Conservation (phyloP, 2,888 invertebrate species). For the Cistogaster globosa region DNA sequence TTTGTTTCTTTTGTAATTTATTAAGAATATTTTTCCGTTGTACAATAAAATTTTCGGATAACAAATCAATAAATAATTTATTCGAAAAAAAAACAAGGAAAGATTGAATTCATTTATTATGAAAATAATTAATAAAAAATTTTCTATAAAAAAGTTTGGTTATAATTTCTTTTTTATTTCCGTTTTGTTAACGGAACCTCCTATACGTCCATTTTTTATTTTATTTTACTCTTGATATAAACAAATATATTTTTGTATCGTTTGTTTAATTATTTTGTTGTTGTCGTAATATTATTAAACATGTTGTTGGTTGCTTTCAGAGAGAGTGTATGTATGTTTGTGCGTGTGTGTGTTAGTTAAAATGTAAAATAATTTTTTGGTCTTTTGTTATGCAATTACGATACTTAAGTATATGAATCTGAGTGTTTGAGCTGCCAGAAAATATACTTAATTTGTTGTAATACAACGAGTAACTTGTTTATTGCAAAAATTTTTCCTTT, state of each 20-base stretch:
- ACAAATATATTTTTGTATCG: slow-evolving; percentile 15
- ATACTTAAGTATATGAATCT: not conserved
- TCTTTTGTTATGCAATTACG: slow-evolving; percentile 41
- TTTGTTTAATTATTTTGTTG: slow-evolving; percentile 38
- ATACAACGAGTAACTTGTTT: slow-evolving; percentile 49
- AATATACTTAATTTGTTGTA: slow-evolving; percentile 60
- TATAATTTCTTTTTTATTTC: not conserved
- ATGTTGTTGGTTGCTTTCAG: not conserved
- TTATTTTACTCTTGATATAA: slow-evolving; percentile 12
- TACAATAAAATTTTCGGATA: no score
- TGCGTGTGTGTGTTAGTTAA: not conserved
- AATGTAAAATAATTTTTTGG: slow-evolving; percentile 32
- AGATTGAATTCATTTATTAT: no score
- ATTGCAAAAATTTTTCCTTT: slow-evolving; percentile 65
- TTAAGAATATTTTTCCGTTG: no score
- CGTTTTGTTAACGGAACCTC: slow-evolving; percentile 28
- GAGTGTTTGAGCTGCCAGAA: slow-evolving; percentile 25
- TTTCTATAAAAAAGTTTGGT: not conserved
- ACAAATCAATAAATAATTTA: no score
- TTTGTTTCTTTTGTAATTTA: no score
- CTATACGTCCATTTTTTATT: slow-evolving; percentile 28
- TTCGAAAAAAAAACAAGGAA: no score
- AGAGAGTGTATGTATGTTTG: not conserved
- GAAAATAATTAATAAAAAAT: no score
- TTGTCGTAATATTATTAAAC: slow-evolving; percentile 52